Evolutionary conservation across 1,140 invertebrate species (phyloP), one percentile per base, ranked within the genome.

Genomic region (Liolophura sinensis): DNA sequence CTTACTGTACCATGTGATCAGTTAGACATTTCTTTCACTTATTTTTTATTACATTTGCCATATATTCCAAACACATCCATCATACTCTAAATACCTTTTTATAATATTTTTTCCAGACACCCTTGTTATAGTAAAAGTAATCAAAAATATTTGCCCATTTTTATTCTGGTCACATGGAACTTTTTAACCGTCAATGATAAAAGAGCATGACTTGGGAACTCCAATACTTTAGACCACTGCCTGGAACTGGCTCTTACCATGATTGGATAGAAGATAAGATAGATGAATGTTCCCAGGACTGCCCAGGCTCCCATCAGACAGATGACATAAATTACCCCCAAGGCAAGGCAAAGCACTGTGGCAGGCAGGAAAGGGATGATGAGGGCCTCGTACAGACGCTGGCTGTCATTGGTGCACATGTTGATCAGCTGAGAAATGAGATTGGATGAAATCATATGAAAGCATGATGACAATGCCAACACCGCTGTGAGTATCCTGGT

Each of bases 341-440:
- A 87, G 3, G 9, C 31, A 40, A 40, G 3, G 31, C 3, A 40
- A 3, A 40, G 31, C 3, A 40, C 31, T 40, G 31, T 40, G 31
- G 31, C 31, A 40, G 31, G 31, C 49, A 89, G 65, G 47, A 89
- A 83, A 9, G 89, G 85, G 71, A 88, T 87, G 27, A 87, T 82
- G 47, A 89, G 84, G 47, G 89, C 87, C 64, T 91, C 89, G 75
- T 89, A 91, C 16, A 92, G 82, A 49, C 90, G 85, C 76, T 89
- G 86, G 25, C 89, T 87, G 76, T 92, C 91, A 76, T 88, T 90
- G 24, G 89, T 87, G 77, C 90, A 91, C 62, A 92, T 83, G 73
- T 91, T 91, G 31, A 91, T 86, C 20, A 91, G 70, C 90, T 91
- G 76, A 65, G 86, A 84, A 70, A 62, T 63, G 55, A 60, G 50